These are phyloP conservation scores for Timema podura DNA, from an alignment of 2,888 invertebrate species.

Conservation along the genomic window DNA sequence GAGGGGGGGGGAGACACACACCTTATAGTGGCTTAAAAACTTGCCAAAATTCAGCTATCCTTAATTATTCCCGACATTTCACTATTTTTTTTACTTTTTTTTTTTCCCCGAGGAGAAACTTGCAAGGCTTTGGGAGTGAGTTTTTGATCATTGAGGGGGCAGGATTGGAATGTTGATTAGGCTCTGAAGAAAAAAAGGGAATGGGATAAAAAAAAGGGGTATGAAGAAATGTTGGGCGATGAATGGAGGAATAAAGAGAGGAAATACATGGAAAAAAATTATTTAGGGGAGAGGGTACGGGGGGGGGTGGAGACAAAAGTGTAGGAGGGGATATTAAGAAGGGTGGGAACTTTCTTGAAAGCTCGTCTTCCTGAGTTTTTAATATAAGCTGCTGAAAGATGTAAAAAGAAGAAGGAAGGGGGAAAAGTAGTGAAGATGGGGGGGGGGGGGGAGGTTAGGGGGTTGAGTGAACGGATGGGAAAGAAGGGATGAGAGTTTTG, in stretches of 20 bases:
- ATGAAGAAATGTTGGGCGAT: neutral
- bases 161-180: constrained; percentile 31
- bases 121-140: constrained; percentile 17
- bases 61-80: neutral
- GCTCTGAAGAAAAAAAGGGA: constrained; percentile 18
- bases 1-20: too few relatives aligned
- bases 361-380: constrained; percentile 25
- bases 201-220: neutral
- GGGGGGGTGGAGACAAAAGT: constrained; percentile 11
- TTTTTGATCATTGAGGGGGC: constrained; percentile 30
- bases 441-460: constrained; percentile 35
- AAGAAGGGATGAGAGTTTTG: constrained; percentile 8
- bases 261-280: too few relatives aligned
- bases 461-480: constrained; percentile 39
- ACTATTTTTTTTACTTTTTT: too few relatives aligned
- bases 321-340: constrained; percentile 32
- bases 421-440: constrained; percentile 17
- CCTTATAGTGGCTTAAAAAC: too few relatives aligned
- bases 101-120: neutral
- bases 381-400: constrained; percentile 23
- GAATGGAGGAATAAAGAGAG: too few relatives aligned
- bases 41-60: neutral
- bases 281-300: neutral
- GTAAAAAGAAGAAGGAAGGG: neutral
- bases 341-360: constrained; percentile 33